These are phyloP conservation scores for Muscina levida DNA, from an alignment of 2,888 invertebrate species.

Conservation along the genomic window DNA sequence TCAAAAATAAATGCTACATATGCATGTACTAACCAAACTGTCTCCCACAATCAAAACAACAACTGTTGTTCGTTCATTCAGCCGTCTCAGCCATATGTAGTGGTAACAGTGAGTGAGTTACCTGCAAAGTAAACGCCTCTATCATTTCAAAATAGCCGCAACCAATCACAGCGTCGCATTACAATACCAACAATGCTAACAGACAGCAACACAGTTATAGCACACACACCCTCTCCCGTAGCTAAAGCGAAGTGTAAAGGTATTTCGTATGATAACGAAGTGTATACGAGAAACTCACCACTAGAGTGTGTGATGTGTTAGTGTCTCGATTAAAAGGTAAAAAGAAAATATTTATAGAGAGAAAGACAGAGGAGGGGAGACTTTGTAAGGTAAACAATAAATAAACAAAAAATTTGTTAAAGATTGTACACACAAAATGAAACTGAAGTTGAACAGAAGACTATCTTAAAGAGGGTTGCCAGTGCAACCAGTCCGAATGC, in stretches of 20 bases:
- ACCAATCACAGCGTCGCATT: constrained; percentile 52
- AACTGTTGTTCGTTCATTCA: no score
- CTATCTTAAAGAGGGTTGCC: neutral
- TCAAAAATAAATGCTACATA: no score
- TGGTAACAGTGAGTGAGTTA: no score
- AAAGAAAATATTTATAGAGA: neutral
- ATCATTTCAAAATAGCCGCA: constrained; percentile 19
- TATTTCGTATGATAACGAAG: constrained; percentile 15
- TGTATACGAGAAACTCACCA: constrained; percentile 49
- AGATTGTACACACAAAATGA: neutral
- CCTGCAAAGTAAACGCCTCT: constrained; percentile 59
- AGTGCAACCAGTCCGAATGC: no score
- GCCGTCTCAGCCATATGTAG: no score
- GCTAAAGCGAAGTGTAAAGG: constrained; percentile 24
- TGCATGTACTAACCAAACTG: no score
- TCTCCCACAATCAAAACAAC: constrained; percentile 23
- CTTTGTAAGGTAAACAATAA: constrained; percentile 16
- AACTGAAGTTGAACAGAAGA: neutral
- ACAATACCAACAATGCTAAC: constrained; percentile 34
- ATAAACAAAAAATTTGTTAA: constrained; percentile 19
- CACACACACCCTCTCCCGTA: neutral
- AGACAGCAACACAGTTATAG: constrained; percentile 2
- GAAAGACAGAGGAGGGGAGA: neutral
- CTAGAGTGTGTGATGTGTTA: neutral
- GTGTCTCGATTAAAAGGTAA: neutral